Evolutionary conservation across 1,140 invertebrate species (phyloP).

Genomic region (Pachypsylla venusta): DNA sequence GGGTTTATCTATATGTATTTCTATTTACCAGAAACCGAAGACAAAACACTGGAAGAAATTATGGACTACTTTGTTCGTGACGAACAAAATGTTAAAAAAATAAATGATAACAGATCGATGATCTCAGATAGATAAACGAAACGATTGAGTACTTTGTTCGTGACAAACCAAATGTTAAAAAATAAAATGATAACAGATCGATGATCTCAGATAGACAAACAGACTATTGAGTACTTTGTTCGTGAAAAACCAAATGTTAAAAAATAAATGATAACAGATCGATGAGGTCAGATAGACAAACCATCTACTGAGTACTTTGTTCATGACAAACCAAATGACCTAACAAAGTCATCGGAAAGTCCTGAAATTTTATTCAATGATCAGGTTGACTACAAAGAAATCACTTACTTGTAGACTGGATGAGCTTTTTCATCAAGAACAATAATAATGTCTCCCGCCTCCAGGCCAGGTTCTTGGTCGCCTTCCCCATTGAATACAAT

Average conservation of each 20-base stretch:
- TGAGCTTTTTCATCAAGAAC: constrained; percentile 96
- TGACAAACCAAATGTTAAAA: too few species aligned
- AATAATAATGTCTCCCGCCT: constrained; percentile 92
- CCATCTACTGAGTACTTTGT: too few species aligned
- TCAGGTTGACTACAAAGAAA: constrained; percentile 10
- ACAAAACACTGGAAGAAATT: constrained; percentile 22
- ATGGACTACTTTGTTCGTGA: constrained; percentile 21
- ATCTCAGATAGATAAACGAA: too few species aligned
- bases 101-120: too few species aligned
- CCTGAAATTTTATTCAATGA: constrained; percentile 12
- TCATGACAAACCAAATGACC: too few species aligned
- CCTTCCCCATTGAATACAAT: constrained; percentile 91
- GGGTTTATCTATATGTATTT: constrained; percentile 21
- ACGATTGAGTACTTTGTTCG: constrained; percentile 22
- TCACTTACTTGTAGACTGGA: constrained; percentile 45
- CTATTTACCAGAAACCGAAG: constrained; percentile 23
- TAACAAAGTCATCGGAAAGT: neutral
- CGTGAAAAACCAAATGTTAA: too few species aligned
- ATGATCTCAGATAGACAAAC: too few species aligned
- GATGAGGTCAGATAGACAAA: too few species aligned
- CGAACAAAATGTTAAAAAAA: too few species aligned
- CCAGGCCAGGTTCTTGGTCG: constrained; percentile 89
- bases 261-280: too few species aligned
- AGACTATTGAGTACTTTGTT: constrained; percentile 21
- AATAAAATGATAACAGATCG: too few species aligned